phyloP scores from a whole-genome alignment of 2,113 vertebrate species.

The Plecotus auritus region DNA sequence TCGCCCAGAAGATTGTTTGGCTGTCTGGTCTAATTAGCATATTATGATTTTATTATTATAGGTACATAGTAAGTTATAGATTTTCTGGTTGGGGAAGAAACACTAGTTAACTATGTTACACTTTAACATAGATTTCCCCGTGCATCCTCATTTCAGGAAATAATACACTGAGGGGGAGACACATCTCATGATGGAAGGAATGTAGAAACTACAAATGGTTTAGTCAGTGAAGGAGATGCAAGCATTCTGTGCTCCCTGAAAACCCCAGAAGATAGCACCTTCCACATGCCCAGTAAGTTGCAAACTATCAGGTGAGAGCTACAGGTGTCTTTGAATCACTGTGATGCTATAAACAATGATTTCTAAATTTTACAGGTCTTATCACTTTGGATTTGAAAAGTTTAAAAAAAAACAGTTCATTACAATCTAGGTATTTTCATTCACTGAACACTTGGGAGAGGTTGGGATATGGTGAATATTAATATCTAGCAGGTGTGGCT shows the following conservation, averaged over 20 bases:
- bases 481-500: neutral
- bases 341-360: neutral
- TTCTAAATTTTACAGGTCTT: neutral
- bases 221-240: rapidly evolving
- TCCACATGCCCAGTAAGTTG: no score
- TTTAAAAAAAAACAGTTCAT: neutral
- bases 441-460: no score
- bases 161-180: neutral
- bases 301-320: neutral
- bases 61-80: neutral
- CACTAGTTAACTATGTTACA: neutral
- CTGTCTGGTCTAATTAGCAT: no score
- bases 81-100: neutral
- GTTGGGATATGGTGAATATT: neutral
- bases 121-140: neutral
- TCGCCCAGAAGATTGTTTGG: no score
- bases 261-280: neutral
- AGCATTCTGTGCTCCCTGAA: neutral
- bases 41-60: no score
- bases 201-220: neutral
- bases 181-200: neutral
- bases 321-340: neutral
- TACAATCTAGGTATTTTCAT: neutral
- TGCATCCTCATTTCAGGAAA: neutral
- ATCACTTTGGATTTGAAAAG: neutral